Percentiles rank a stretch among this genome's conserved stretches.
Conservation (phyloP, 2,113 vertebrate genomes). For the Rhinogobius similis region DNA sequence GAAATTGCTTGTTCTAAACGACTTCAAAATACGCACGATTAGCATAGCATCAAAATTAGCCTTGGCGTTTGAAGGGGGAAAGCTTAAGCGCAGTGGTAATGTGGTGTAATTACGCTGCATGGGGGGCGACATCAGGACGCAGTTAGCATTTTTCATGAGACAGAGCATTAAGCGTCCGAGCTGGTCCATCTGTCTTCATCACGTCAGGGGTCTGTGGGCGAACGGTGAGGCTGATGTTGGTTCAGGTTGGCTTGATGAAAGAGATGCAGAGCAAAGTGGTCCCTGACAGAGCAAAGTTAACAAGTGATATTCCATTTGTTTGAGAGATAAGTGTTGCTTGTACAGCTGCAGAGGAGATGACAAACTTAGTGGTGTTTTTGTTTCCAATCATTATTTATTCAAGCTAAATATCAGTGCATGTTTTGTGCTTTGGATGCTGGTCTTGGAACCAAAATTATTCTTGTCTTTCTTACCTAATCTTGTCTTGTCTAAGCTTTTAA, state of each 20-base stretch:
- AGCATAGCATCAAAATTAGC: conserved; percentile 32
- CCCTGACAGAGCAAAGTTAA: conserved; percentile 33
- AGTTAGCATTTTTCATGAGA: conserved; percentile 77
- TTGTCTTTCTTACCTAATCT: no score
- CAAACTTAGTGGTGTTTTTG: not conserved
- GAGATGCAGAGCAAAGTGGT: conserved; percentile 39
- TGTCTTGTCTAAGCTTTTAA: no score
- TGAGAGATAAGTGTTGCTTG: not conserved
- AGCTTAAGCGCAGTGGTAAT: conserved; percentile 55
- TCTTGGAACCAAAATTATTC: no score
- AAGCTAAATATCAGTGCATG: not conserved
- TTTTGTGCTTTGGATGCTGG: no score
- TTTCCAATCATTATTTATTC: not conserved
- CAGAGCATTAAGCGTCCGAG: conserved; percentile 66
- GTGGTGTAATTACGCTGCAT: conserved; percentile 53
- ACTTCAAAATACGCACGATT: conserved; percentile 8
- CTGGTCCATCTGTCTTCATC: conserved; percentile 75
- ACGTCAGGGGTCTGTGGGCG: conserved; percentile 35
- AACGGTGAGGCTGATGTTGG: conserved; percentile 29
- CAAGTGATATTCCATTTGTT: not conserved
- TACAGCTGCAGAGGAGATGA: not conserved
- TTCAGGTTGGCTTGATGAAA: conserved; percentile 66
- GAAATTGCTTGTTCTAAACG: not conserved
- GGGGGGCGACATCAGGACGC: conserved; percentile 70
- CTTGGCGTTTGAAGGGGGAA: conserved; percentile 29